These are phyloP conservation scores for Omphaloscelis lunosa DNA, from an alignment of 2,888 invertebrate genomes.

Conservation along the genomic window DNA sequence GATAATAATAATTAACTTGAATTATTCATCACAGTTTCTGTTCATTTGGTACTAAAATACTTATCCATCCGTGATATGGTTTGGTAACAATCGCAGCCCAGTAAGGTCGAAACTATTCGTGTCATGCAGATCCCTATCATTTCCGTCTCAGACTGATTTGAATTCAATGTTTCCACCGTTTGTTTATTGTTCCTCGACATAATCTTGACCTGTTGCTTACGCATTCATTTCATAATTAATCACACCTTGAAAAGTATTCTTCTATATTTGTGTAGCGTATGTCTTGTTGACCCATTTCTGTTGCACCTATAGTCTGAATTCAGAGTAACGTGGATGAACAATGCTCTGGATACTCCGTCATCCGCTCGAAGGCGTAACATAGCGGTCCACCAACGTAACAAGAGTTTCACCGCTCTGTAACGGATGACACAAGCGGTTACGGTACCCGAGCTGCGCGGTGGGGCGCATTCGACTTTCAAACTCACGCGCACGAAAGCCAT, in stretches of 20 bases:
- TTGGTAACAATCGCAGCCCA: constrained; percentile 52
- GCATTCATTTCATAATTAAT: constrained; percentile 55
- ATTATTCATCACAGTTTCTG: constrained; percentile 42
- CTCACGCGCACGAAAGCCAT: constrained; percentile 81
- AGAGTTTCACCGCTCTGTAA: constrained; percentile 86
- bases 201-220: constrained; percentile 64
- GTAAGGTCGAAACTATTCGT: constrained; percentile 70
- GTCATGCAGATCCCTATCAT: constrained; percentile 66
- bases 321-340: constrained; percentile 62
- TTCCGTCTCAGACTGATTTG: constrained; percentile 72
- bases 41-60: constrained; percentile 44
- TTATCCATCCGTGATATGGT: constrained; percentile 40
- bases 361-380: constrained; percentile 78
- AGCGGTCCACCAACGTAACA: constrained; percentile 85
- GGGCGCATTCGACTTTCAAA: constrained; percentile 82
- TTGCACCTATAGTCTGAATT: constrained; percentile 41
- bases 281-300: constrained; percentile 50
- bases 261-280: constrained; percentile 14
- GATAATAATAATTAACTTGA: constrained; percentile 32
- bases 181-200: constrained; percentile 65
- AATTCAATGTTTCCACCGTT: constrained; percentile 72
- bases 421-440: constrained; percentile 90
- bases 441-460: constrained; percentile 76
- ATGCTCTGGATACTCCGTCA: constrained; percentile 70
- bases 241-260: constrained; percentile 40